Percentiles rank a stretch among this genome's conserved stretches.
Conservation (phyloP, 2,888 invertebrate species). For the Drosophila vallismaia region DNA sequence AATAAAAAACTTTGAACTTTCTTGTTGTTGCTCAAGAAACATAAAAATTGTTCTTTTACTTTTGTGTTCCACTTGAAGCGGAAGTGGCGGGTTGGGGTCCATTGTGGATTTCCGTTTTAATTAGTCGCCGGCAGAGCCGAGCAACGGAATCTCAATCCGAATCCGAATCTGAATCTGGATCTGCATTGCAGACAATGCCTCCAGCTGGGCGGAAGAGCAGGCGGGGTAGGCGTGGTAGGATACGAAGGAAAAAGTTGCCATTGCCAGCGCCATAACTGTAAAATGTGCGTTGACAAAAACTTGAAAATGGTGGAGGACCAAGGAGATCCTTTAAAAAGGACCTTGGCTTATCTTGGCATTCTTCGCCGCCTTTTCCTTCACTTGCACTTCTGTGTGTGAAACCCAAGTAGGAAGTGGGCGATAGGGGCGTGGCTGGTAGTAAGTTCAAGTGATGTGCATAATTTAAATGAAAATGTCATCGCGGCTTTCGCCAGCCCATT, state of each 20-base stretch:
- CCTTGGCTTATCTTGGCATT: constrained; percentile 39
- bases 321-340: constrained; percentile 10
- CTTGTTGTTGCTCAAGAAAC: constrained; percentile 52
- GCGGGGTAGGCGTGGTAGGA: constrained; percentile 8
- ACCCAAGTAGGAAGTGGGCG: constrained; percentile 37
- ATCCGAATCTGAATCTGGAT: constrained; percentile 59
- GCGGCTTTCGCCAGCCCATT: constrained; percentile 77
- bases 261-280: constrained; percentile 68
- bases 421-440: constrained; percentile 53
- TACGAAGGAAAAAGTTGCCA: constrained; percentile 69
- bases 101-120: constrained; percentile 78
- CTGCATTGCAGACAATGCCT: constrained; percentile 57
- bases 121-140: constrained; percentile 66
- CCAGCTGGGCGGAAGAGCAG: constrained; percentile 13
- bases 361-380: constrained; percentile 45
- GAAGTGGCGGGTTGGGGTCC: constrained; percentile 55
- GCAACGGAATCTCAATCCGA: constrained; percentile 55
- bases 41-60: constrained; percentile 74
- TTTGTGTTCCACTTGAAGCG: constrained; percentile 69
- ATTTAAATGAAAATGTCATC: constrained; percentile 80
- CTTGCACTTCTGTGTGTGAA: constrained; percentile 8
- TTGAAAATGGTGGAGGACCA: constrained; percentile 22
- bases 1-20: constrained; percentile 43
- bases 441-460: constrained; percentile 80
- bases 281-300: constrained; percentile 77